Conservation (phyloP, 2,888 invertebrate species). For the Cryptocephalus primarius region DNA sequence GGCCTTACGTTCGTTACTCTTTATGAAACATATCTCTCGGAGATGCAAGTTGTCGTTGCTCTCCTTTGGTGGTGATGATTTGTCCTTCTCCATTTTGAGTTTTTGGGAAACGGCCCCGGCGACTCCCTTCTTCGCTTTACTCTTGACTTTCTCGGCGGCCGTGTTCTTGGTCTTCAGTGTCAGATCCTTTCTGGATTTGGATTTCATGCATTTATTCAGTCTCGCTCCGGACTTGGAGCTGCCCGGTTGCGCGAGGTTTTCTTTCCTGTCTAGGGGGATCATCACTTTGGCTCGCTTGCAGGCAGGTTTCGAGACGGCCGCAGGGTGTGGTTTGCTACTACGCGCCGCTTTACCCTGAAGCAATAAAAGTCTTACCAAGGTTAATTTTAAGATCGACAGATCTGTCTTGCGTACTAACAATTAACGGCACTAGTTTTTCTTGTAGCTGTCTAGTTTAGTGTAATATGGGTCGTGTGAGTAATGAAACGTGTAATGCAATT, state of each 20-base stretch:
- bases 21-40: constrained; percentile 32
- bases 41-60: constrained; percentile 22
- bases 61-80: neutral
- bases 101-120: constrained; percentile 1
- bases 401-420: constrained; percentile 1
- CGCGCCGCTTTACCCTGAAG: constrained; percentile 29
- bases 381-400: constrained; percentile 3
- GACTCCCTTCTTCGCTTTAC: constrained; percentile 5
- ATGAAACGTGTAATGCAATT: neutral
- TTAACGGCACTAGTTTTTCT: constrained; percentile 3
- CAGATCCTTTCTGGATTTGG: constrained; percentile 20
- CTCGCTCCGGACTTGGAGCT: constrained; percentile 21
- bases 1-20: constrained; percentile 30
- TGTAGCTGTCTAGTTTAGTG: neutral
- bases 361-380: constrained; percentile 31
- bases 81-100: neutral
- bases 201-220: constrained; percentile 20
- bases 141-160: constrained; percentile 13
- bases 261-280: constrained; percentile 30
- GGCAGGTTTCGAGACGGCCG: constrained; percentile 17
- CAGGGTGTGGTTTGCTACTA: constrained; percentile 22
- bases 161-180: constrained; percentile 20
- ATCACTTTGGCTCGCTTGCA: constrained; percentile 13
- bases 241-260: constrained; percentile 29
- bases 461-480: neutral